Evolutionary conservation across 2,113 vertebrate species (phyloP).

Genomic region (Nymphicus hollandicus): DNA sequence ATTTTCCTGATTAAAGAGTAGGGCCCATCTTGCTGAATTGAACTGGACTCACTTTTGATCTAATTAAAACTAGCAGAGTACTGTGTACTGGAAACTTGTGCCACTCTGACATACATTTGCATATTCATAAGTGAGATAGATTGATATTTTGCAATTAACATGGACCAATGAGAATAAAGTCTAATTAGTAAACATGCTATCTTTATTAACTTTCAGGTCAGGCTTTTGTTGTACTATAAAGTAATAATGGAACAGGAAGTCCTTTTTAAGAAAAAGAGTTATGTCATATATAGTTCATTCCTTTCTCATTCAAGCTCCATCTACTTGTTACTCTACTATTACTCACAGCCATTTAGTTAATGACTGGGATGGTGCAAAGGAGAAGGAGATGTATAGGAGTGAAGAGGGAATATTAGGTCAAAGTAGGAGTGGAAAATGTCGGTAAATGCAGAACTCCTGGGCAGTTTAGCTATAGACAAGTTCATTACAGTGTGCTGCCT

Average conservation of each 20-base stretch:
- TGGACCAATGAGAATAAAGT: slow-evolving; percentile 74
- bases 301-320: slow-evolving; percentile 13
- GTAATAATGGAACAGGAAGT: slow-evolving; percentile 65
- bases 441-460: background rate
- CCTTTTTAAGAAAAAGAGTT: slow-evolving; percentile 15
- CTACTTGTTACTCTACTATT: slow-evolving; percentile 1
- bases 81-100: slow-evolving; percentile 67
- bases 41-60: slow-evolving; percentile 76
- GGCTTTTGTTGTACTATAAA: slow-evolving; percentile 70
- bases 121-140: slow-evolving; percentile 79
- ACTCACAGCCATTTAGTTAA: background rate
- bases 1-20: slow-evolving; percentile 78
- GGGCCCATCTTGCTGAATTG: slow-evolving; percentile 70
- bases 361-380: background rate
- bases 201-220: slow-evolving; percentile 80
- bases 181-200: slow-evolving; percentile 79
- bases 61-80: slow-evolving; percentile 76
- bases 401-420: background rate
- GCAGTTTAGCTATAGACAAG: background rate
- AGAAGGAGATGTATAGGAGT: background rate
- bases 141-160: slow-evolving; percentile 80
- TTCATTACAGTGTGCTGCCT: background rate
- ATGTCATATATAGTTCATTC: slow-evolving; percentile 8
- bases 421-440: background rate
- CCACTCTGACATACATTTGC: slow-evolving; percentile 74